Evolutionary conservation across 2,888 invertebrate genomes (phyloP).

Genomic region (Dryocosmus kuriphilus): DNA sequence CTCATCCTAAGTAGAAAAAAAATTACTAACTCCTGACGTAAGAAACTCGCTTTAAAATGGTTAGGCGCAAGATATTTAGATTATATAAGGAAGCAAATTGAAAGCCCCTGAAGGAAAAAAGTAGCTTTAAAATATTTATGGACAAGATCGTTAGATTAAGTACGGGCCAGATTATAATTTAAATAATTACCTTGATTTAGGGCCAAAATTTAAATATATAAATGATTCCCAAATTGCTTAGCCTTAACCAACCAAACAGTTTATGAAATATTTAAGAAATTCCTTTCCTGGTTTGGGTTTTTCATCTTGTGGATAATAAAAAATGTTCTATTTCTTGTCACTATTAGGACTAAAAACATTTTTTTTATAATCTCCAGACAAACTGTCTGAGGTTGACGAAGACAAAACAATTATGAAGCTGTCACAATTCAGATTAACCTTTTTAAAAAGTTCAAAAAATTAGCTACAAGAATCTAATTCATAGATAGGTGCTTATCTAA

Average conservation of each 20-base stretch:
- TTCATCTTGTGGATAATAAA: not conserved
- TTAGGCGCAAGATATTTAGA: too few relatives aligned
- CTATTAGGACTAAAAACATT: not conserved
- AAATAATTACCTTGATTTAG: conserved; percentile 38
- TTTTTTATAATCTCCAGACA: not conserved
- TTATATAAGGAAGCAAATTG: too few relatives aligned
- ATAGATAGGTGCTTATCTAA: too few relatives aligned
- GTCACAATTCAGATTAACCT: not conserved
- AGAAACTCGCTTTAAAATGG: too few relatives aligned
- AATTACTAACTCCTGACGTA: too few relatives aligned
- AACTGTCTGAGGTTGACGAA: not conserved
- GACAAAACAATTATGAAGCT: not conserved
- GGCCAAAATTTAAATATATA: conserved; percentile 50
- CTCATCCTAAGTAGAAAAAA: too few relatives aligned
- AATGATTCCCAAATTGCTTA: conserved; percentile 53
- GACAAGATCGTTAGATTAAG: not conserved
- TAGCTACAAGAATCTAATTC: too few relatives aligned
- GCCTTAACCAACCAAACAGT: conserved; percentile 2
- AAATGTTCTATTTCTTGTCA: not conserved
- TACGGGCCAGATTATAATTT: not conserved
- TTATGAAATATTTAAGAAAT: conserved; percentile 12
- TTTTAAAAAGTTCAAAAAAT: not conserved
- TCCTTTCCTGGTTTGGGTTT: not conserved
- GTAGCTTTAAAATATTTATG: not conserved
- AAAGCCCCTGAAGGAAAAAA: not conserved